These are phyloP conservation scores for Drosophila littoralis DNA, from an alignment of 1,140 invertebrate genomes.

Conservation along the genomic window DNA sequence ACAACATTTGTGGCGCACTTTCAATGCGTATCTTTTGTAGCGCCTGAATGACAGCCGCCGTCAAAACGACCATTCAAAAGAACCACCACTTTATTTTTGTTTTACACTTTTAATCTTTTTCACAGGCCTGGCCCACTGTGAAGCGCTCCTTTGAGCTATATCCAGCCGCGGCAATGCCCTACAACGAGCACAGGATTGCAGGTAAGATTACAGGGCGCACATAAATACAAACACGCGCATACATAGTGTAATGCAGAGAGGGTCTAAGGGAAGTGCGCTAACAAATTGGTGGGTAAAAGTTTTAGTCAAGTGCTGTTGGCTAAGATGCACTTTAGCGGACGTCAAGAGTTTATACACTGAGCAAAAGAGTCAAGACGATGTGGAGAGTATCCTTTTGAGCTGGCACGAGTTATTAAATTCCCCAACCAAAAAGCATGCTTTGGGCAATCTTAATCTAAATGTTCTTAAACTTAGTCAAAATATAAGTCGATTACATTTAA, in stretches of 20 bases:
- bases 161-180: conserved; percentile 61
- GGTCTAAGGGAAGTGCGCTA: not conserved
- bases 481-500: too few species aligned
- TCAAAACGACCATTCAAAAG: conserved; percentile 39
- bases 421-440: too few species aligned
- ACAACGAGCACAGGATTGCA: conserved; percentile 77
- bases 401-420: too few species aligned
- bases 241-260: not conserved
- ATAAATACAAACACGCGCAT: not conserved
- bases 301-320: conserved; percentile 49
- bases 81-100: conserved; percentile 13
- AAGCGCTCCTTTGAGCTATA: conserved; percentile 79
- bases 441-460: too few species aligned
- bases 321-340: conserved; percentile 61
- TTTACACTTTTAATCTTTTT: conserved; percentile 27
- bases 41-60: conserved; percentile 11
- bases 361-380: not conserved
- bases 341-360: conserved; percentile 51
- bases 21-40: conserved; percentile 49
- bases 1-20: conserved; percentile 25
- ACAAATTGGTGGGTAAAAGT: conserved; percentile 46
- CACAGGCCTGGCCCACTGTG: conserved; percentile 79
- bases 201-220: conserved; percentile 59
- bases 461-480: too few species aligned
- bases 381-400: too few species aligned